Evolutionary conservation across 1,140 invertebrate species (phyloP).

Genomic region (Drosophila lacteicornis): DNA sequence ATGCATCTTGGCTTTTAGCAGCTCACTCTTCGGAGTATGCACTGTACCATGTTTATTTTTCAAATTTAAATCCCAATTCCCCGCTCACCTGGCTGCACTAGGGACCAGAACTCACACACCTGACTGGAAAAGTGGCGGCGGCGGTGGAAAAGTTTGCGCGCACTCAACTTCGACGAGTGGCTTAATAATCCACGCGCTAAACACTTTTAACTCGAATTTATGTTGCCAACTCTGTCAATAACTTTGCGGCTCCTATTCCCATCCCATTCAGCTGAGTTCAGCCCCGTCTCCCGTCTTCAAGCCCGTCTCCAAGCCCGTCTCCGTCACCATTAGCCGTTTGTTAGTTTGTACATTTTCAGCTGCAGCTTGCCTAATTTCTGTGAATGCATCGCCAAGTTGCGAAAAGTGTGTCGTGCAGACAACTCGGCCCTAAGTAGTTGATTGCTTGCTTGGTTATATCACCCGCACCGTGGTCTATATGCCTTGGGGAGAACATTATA

Average conservation of each 20-base stretch:
- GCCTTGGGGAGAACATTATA: not conserved
- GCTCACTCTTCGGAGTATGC: not conserved
- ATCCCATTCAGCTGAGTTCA: not conserved
- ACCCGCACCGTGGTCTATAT: not conserved
- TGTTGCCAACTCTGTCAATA: slow-evolving; percentile 24
- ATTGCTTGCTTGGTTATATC: slow-evolving; percentile 15
- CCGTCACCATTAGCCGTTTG: slow-evolving; percentile 8
- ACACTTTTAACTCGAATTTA: slow-evolving; percentile 31
- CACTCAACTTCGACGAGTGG: slow-evolving; percentile 19
- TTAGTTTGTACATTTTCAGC: slow-evolving; percentile 13
- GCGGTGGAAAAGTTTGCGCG: slow-evolving; percentile 9
- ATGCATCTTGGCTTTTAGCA: no score
- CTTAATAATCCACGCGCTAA: slow-evolving; percentile 24
- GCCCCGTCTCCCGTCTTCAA: not conserved
- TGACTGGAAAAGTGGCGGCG: slow-evolving; percentile 14
- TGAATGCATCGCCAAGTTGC: slow-evolving; percentile 26
- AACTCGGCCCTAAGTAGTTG: slow-evolving; percentile 33
- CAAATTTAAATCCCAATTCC: slow-evolving; percentile 19
- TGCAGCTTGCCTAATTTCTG: slow-evolving; percentile 18
- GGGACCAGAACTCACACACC: slow-evolving; percentile 12
- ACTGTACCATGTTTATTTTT: slow-evolving; percentile 14
- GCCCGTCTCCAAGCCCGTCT: no score
- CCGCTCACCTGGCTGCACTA: slow-evolving; percentile 1
- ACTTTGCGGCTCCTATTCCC: slow-evolving; percentile 22
- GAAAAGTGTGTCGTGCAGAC: slow-evolving; percentile 14